A percentile compares a stretch with the other conserved stretches of the same genome.
phyloP scores from a whole-genome alignment of 1,140 invertebrate species.

The Chymomyza costata region DNA sequence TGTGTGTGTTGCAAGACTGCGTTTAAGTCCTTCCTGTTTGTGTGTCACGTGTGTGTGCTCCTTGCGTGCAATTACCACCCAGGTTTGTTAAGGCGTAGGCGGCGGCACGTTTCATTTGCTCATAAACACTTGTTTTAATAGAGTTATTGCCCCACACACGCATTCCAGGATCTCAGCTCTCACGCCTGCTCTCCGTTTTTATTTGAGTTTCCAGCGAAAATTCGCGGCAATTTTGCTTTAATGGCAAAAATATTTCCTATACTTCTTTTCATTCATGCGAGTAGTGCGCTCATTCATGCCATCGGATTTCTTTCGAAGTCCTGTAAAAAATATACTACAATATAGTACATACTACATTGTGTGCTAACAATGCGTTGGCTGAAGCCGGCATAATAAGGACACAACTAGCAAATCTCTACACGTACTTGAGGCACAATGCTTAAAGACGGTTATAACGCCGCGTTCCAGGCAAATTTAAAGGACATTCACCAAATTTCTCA shows the following conservation, averaged over 20 bases:
- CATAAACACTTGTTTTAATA: constrained; percentile 34
- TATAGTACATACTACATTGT: constrained; percentile 26
- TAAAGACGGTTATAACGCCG: constrained; percentile 18
- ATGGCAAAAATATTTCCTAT: constrained; percentile 17
- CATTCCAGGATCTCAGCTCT: constrained; percentile 64
- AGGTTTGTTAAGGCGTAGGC: constrained; percentile 43
- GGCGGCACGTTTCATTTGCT: constrained; percentile 13
- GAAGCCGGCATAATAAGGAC: constrained; percentile 61
- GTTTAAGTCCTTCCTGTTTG: constrained; percentile 34
- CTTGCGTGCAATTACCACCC: constrained; percentile 38
- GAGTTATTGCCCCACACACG: constrained; percentile 24
- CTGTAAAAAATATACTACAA: constrained; percentile 27
- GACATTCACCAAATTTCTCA: constrained; percentile 63
- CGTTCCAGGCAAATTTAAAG: constrained; percentile 59
- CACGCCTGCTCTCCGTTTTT: constrained; percentile 38
- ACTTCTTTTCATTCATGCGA: constrained; percentile 30
- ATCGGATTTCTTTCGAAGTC: constrained; percentile 38
- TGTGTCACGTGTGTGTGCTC: constrained; percentile 49
- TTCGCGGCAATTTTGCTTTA: constrained; percentile 47
- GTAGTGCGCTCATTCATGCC: constrained; percentile 23
- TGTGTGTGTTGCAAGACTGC: constrained; percentile 8
- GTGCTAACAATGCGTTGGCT: constrained; percentile 30
- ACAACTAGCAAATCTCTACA: constrained; percentile 67
- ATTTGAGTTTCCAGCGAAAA: constrained; percentile 33
- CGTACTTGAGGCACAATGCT: constrained; percentile 55